phyloP scores from a whole-genome alignment of 1,140 invertebrate species.

The Drosophila kepulauana region DNA sequence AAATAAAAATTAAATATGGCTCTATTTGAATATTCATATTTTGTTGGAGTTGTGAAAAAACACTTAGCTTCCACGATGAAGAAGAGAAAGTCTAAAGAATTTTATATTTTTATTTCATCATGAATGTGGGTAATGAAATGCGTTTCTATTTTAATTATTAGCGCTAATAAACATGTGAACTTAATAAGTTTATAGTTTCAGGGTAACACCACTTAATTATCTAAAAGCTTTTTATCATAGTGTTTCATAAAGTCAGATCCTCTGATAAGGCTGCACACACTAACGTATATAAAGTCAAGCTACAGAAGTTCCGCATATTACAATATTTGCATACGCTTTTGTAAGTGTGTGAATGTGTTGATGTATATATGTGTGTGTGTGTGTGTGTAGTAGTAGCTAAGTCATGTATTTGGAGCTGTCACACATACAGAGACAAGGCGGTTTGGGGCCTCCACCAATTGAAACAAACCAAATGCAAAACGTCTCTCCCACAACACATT shows the following conservation, averaged over 20 bases:
- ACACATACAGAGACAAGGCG: conserved; percentile 44
- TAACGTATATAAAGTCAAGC: conserved; percentile 12
- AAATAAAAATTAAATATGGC: conserved; percentile 80
- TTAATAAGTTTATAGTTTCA: not conserved
- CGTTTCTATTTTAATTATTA: conserved; percentile 13
- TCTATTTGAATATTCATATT: conserved; percentile 72
- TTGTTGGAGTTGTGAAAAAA: not conserved
- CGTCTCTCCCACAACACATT: conserved; percentile 79
- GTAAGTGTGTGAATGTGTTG: conserved; percentile 18
- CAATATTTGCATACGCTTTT: conserved; percentile 70
- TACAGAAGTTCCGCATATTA: conserved; percentile 60
- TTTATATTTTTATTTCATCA: not conserved
- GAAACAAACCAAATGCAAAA: conserved; percentile 81
- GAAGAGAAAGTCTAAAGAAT: too few species aligned
- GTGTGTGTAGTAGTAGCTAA: conserved; percentile 34
- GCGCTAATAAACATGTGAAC: not conserved
- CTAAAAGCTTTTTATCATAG: conserved; percentile 30
- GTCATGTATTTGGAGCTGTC: conserved; percentile 57
- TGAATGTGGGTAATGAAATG: not conserved
- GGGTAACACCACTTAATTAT: not conserved
- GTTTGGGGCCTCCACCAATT: conserved; percentile 74
- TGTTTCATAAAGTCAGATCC: conserved; percentile 22
- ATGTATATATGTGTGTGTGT: not conserved
- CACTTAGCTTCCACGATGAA: too few species aligned
- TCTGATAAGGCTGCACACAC: conserved; percentile 29